Conservation (phyloP, 2,797 vertebrate genomes). For the Dermochelys coriacea region DNA sequence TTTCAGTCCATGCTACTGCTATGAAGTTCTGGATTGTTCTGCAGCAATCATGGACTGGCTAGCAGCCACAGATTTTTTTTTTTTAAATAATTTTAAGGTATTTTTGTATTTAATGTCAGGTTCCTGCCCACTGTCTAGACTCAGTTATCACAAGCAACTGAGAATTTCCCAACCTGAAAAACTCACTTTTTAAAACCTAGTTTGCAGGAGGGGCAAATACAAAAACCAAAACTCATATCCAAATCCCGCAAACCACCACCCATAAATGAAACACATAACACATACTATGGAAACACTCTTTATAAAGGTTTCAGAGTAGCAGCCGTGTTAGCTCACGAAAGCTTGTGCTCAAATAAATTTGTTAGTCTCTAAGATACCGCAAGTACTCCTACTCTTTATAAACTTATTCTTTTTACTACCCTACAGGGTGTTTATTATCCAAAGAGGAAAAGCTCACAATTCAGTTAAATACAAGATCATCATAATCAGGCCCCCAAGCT, state of each 20-base stretch:
- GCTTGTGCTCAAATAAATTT: too few relatives aligned
- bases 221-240: too few relatives aligned
- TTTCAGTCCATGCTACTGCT: rapidly evolving
- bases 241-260: neutral
- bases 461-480: neutral
- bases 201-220: neutral
- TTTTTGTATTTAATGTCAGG: neutral
- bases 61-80: neutral
- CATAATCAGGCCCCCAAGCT: neutral
- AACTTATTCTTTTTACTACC: neutral
- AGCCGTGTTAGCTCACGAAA: too few relatives aligned
- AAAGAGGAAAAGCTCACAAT: neutral
- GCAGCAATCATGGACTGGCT: rapidly evolving
- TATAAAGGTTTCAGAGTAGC: too few relatives aligned
- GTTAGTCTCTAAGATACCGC: too few relatives aligned
- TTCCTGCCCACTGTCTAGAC: neutral
- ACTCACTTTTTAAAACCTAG: neutral
- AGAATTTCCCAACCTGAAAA: neutral
- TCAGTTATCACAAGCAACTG: neutral
- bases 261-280: neutral
- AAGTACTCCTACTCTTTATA: neutral
- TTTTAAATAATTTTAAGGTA: neutral
- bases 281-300: neutral
- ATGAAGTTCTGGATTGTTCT: neutral
- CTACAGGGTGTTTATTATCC: neutral